Percentiles rank a stretch among this genome's conserved stretches.
Conservation (phyloP, 2,888 invertebrate species). For the Plagodis dolabraria region DNA sequence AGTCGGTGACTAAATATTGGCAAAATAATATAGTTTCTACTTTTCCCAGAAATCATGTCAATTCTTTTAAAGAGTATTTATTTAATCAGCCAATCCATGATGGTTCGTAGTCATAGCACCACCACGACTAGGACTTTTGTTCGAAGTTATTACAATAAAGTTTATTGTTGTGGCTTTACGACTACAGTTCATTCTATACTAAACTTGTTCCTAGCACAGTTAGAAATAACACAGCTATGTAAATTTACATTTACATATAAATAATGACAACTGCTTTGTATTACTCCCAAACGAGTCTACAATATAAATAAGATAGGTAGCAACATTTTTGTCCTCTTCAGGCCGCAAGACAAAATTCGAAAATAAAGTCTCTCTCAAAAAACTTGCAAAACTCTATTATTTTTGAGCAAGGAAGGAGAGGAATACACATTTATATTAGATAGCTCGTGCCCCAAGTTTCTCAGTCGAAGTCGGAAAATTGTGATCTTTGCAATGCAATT, state of each 20-base stretch:
- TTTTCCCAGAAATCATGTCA: too few relatives aligned
- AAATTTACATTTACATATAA: conserved; percentile 14
- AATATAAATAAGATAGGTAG: conserved; percentile 8
- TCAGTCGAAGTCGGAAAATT: conserved; percentile 61
- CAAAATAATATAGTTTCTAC: too few relatives aligned
- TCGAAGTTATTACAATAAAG: background rate
- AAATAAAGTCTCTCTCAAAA: conserved; percentile 16
- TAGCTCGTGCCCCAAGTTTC: conserved; percentile 49
- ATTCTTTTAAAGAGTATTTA: too few relatives aligned
- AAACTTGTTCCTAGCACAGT: background rate
- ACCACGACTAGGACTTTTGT: too few relatives aligned
- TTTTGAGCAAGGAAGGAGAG: conserved; percentile 25
- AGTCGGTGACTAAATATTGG: too few relatives aligned
- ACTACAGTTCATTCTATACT: background rate
- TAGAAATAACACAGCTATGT: conserved; percentile 8
- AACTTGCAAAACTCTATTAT: conserved; percentile 26
- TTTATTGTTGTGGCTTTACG: background rate
- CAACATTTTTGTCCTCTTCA: conserved; percentile 10
- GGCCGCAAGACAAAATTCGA: conserved; percentile 8
- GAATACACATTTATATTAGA: conserved; percentile 38
- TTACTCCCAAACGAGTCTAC: conserved; percentile 5
- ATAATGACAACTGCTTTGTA: conserved; percentile 15
- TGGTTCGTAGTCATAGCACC: too few relatives aligned
- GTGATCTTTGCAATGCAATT: conserved; percentile 80
- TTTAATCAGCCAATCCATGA: too few relatives aligned